Percentiles rank a stretch among this genome's conserved stretches.
Evolutionary conservation across 1,140 invertebrate species (phyloP).

Genomic region (Leptinotarsa lineolata): DNA sequence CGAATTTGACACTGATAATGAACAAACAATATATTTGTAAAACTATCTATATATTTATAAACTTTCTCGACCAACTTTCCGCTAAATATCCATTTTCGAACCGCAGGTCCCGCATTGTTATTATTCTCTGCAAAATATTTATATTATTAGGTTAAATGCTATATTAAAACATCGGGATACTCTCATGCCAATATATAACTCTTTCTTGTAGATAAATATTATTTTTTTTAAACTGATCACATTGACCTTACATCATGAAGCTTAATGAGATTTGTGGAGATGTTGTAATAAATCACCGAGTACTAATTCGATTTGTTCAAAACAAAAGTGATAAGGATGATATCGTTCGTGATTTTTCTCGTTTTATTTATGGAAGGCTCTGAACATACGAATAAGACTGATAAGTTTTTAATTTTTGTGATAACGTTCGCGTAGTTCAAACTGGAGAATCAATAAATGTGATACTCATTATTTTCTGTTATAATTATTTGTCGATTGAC

Average conservation of each 20-base stretch:
- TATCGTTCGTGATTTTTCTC: constrained; percentile 1
- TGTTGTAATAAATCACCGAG: constrained; percentile 36
- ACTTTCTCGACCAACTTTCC: not conserved
- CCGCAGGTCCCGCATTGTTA: not conserved
- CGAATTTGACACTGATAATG: no score
- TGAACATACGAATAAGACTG: no score
- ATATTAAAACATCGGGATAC: constrained; percentile 17
- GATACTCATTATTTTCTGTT: no score
- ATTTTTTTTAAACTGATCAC: constrained; percentile 26
- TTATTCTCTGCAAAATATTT: constrained; percentile 35
- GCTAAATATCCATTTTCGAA: not conserved
- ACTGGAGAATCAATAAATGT: no score
- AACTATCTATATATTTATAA: constrained; percentile 4
- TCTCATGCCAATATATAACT: not conserved
- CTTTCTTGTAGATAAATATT: not conserved
- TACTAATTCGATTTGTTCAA: constrained; percentile 14
- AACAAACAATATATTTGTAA: not conserved
- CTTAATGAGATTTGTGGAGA: constrained; percentile 36
- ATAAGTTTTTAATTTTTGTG: no score
- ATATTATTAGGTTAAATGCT: constrained; percentile 32
- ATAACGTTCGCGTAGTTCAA: no score
- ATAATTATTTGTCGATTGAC: not conserved
- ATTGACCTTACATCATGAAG: constrained; percentile 36
- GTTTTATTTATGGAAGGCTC: not conserved
- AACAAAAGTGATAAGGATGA: not conserved